Base-by-base conservation (phyloP, 1,140 invertebrate species). In the Oncopeltus fasciatus region DNA sequence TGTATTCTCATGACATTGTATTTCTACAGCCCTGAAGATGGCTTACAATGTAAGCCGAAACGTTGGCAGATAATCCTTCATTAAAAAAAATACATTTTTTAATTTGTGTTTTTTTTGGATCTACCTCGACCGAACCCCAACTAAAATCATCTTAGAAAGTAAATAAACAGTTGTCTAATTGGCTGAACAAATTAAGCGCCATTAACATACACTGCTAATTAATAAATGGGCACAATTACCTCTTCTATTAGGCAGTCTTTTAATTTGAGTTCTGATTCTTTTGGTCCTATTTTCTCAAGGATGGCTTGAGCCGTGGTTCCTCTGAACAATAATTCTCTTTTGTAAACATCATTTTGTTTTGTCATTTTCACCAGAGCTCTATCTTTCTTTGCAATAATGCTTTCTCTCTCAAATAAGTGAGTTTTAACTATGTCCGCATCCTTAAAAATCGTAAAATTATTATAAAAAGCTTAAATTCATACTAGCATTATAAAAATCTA, bases 401-500 rank as follows among this genome's bases (percentile, higher is more conserved):
- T 18, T 33, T 61, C 60, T 16, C 33, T 51, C 27, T 61, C 60
- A 24, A 28, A 47, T 8, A 61, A 18, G 53, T 61, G 38, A 26
- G n/a, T 12, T 56, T 61, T 61, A 16, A 61, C n/a, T 11, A 53
- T 49, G 29, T 56, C 46, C 21, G 38, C 56, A 28, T 61, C 60
- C 60, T 61, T 24, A 16, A 44, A 59, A 18, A 20, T 16, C 14
- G 2, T 16, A 44, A 44, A 44, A 44, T 16, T 9, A 38, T 9
- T 9, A 38, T 38, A 38, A 38, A 16, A 38, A 38, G 16, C 33
- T n/a, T n/a, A 38, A 38, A 38, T 16, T 9, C 33, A 5, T 5
- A 9, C 16, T 38, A 16, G 33, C 5, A 9, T 38, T 5, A 16
- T 9, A 9, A 38, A 38, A 9, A 16, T 38, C 33, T 38, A 16